Evolutionary conservation across 1,140 invertebrate genomes (phyloP), one percentile per base, ranked within the genome.

Genomic region (Pseudomyrmex flavicornis): DNA sequence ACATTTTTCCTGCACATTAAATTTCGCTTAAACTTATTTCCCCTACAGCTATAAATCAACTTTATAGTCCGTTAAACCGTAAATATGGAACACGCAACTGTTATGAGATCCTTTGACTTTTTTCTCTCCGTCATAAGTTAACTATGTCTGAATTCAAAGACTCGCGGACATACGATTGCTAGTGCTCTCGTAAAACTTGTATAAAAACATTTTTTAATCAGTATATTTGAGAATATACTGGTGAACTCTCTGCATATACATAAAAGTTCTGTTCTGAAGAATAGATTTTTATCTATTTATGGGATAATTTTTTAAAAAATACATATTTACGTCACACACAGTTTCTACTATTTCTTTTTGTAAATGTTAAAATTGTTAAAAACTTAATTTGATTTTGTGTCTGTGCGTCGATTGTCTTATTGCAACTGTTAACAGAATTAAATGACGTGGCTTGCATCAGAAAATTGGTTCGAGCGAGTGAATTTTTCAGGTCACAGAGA

Each of bases 31-130:
- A 22, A 80, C 0, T 59, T 48, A 56, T 75, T 59, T 69, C 62
- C 7, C 35, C 35, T 22, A 15, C 4, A 61, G 44, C 15, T 58
- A 80, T 59, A 80, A 80, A 80, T 80, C 66, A 80, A 26, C 20
- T 80, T 77, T 77, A 77, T 77, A 77, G 26, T 77, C 52, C 48
- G 22, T 77, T 48, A 54, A n/a, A 48, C 13, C 13, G 50, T 68
- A 68, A 56, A 77, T 77, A 69, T 69, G 50, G 17, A 15, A 56
- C 35, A 56, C 26, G 26, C 68, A 77, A 68, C 50, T 26, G 61
- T 76, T 66, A 44, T 66, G 26, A 76, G 35, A 76, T 35, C 48
- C 17, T 65, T 66, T 26, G 8, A 15, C 26, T 66, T 54, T 54
- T 22, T 50, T 76, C 44, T 26, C 4, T 35, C 0, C 2, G 3